Base-by-base conservation (phyloP, 2,113 vertebrate genomes). In the Castor canadensis region DNA sequence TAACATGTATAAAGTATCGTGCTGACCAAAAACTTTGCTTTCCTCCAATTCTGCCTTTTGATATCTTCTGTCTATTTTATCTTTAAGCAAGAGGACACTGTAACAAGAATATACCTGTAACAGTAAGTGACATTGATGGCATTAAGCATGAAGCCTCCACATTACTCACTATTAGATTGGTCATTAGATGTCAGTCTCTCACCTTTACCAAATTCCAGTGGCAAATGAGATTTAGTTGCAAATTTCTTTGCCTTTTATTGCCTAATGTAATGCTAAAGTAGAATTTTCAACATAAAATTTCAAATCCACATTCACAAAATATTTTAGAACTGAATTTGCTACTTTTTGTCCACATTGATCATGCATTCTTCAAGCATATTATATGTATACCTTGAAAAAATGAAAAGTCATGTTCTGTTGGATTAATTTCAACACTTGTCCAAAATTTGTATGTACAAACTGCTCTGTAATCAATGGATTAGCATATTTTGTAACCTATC, bases 91-190 rank as follows among this genome's bases (percentile, higher is more conserved):
- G 49, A 69, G 35, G 83, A 62, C 19, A 84, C 2, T 5, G 66
- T 85, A 62, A 71, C 43, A 81, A 73, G 40, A 94, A 87, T 75
- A 43, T 87, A 93, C 69, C 32, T 0, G 0, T 88, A 87, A 79
- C 49, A 91, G 22, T 47, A 81, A 92, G 60, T 91, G 88, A 82
- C 67, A 66, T 81, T 92, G 90, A 94, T 86, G 77, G 94, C 87
- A 32, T 45, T 89, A 94, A 87, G 60, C 72, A 47, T 85, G 82
- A 95, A 95, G 20, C 62, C 28, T 89, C 71, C 72, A n/a, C 28
- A 87, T 84, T 69, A 79, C 2, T 85, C 72, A 76, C 67, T 40
- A 96, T 93, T 85, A 93, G 38, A 43, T 71, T 96, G 47, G 11
- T 95, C 90, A 95, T 73, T 82, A 54, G 58, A 91, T 92, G 62